Evolutionary conservation across 1,140 invertebrate genomes (phyloP).

Genomic region (Microplitis demolitor): DNA sequence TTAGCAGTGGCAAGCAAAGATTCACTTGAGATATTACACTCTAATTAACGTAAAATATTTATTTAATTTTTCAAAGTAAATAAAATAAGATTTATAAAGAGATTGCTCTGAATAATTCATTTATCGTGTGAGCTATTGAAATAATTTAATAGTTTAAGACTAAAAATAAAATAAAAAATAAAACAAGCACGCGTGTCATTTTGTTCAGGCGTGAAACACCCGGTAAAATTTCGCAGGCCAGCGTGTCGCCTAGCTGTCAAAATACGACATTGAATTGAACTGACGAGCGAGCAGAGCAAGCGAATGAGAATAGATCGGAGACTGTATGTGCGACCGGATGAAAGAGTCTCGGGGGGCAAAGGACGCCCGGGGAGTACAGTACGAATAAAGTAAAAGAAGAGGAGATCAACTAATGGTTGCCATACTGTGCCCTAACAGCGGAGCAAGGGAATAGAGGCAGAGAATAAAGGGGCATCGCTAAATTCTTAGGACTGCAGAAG

Average conservation of each 20-base stretch:
- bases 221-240: conserved; percentile 53
- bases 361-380: neutral
- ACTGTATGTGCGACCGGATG: conserved; percentile 21
- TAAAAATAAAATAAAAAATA: neutral
- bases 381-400: neutral
- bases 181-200: conserved; percentile 30
- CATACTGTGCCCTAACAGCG: neutral
- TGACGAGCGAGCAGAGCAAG: conserved; percentile 47
- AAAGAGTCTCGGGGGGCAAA: conserved; percentile 22
- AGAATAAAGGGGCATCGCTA: neutral
- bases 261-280: conserved; percentile 52
- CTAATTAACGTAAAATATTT: too few species aligned
- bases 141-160: too few species aligned
- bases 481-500: conserved; percentile 12
- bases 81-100: too few species aligned
- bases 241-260: conserved; percentile 58
- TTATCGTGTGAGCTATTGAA: too few species aligned
- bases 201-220: conserved; percentile 55
- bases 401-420: conserved; percentile 15
- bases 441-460: conserved; percentile 1
- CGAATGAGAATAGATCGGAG: too few species aligned
- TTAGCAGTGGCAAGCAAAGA: too few species aligned
- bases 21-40: too few species aligned
- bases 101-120: too few species aligned
- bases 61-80: too few species aligned